Conservation (phyloP, 2,797 vertebrate species). For the Xyrichtys novacula region DNA sequence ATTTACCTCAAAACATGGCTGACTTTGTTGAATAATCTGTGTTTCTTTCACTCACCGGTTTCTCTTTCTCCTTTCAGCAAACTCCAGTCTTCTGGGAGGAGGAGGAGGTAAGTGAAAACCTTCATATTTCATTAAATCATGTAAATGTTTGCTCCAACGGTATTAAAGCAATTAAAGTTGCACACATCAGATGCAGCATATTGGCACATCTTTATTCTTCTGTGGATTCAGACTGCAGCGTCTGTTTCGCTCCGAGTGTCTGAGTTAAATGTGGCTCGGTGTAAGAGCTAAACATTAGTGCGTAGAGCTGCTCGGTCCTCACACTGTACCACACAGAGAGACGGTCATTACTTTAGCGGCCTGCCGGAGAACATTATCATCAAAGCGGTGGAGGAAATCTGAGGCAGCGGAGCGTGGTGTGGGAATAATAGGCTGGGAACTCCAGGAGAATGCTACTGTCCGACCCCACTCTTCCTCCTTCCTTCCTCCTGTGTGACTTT, state of each 20-base stretch:
- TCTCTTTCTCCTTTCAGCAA: constrained; percentile 88
- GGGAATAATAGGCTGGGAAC: constrained; percentile 67
- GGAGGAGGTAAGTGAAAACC: constrained; percentile 93
- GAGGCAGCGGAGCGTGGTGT: constrained; percentile 72
- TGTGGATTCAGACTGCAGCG: constrained; percentile 38
- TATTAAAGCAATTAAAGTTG: constrained; percentile 52
- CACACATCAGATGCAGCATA: constrained; percentile 33
- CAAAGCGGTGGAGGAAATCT: constrained; percentile 71
- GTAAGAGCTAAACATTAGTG: constrained; percentile 60
- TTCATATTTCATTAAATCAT: constrained; percentile 57
- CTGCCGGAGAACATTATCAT: constrained; percentile 77
- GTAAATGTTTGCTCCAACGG: constrained; percentile 23
- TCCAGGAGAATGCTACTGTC: constrained; percentile 45
- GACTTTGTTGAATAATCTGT: constrained; percentile 16
- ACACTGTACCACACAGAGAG: constrained; percentile 54
- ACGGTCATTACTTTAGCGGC: constrained; percentile 72
- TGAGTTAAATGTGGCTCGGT: constrained; percentile 61
- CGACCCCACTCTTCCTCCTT: constrained; percentile 58
- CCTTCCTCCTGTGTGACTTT: constrained; percentile 69
- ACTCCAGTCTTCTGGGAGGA: constrained; percentile 97
- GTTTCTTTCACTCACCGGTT: constrained; percentile 46
- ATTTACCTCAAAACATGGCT: constrained; percentile 17
- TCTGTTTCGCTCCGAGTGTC: constrained; percentile 57
- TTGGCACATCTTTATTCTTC: constrained; percentile 20
- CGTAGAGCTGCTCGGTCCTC: constrained; percentile 43